A percentile compares a stretch with the other conserved stretches of the same genome.
phyloP scores from a whole-genome alignment of 64 coral and sea anemone genomes.

The Hydrozoanthus tunicans region DNA sequence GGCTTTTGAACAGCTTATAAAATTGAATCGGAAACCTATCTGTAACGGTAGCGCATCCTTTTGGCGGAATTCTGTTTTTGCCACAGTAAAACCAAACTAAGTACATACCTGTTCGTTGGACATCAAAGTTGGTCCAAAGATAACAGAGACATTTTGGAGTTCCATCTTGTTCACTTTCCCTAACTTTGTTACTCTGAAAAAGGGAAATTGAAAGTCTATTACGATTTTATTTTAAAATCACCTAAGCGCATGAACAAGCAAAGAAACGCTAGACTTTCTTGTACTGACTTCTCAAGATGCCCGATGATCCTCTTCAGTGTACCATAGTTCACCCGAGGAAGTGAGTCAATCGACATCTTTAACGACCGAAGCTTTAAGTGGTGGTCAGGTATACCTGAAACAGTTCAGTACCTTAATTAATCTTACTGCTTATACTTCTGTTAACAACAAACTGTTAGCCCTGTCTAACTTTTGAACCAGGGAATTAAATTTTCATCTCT shows the following conservation, averaged over 20 bases:
- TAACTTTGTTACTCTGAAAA: conserved; percentile 59
- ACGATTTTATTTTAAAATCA: neutral
- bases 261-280: neutral
- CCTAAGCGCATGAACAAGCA: neutral
- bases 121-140: conserved; percentile 92
- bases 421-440: too few relatives aligned
- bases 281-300: conserved; percentile 80
- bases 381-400: conserved; percentile 62
- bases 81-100: neutral
- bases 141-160: conserved; percentile 74
- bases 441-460: too few relatives aligned
- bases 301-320: conserved; percentile 82
- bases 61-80: too few relatives aligned
- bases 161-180: conserved; percentile 72
- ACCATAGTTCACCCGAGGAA: conserved; percentile 83
- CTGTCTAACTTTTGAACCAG: too few relatives aligned
- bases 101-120: conserved; percentile 77
- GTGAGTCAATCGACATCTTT: conserved; percentile 58
- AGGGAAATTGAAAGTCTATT: neutral
- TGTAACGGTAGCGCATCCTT: too few relatives aligned
- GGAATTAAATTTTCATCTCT: too few relatives aligned
- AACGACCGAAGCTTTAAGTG: conserved; percentile 60
- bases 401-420: neutral
- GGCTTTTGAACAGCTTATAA: too few relatives aligned
- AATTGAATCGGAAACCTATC: too few relatives aligned